Conservation (phyloP, 2,113 vertebrate species). For the Vulpes ferrilata region DNA sequence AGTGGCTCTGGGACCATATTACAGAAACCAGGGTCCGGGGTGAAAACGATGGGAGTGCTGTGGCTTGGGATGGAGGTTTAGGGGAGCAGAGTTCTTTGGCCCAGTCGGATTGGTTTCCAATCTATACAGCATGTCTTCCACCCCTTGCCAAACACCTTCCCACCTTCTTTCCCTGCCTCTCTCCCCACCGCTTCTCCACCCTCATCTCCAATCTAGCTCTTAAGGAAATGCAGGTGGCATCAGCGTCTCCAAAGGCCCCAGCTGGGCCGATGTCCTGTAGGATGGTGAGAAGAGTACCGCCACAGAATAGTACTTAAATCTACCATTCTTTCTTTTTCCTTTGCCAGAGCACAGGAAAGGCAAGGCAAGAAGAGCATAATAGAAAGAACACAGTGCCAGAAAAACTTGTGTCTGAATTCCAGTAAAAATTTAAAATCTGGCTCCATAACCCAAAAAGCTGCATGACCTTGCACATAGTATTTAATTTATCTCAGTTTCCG, state of each 20-base stretch:
- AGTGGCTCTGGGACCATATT: not conserved
- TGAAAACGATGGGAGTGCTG: not conserved
- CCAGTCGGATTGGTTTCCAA: not conserved
- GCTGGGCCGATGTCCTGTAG: not conserved
- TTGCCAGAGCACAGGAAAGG: constrained; percentile 10
- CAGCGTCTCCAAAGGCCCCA: not conserved
- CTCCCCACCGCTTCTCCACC: not conserved
- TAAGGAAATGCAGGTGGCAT: not conserved
- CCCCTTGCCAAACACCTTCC: not conserved
- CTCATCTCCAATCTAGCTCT: not conserved
- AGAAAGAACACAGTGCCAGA: constrained; percentile 31
- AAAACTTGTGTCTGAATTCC: constrained; percentile 32
- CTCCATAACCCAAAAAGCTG: constrained; percentile 38
- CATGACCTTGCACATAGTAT: not conserved
- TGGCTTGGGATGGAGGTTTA: not conserved
- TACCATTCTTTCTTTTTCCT: not conserved
- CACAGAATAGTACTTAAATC: constrained; percentile 33
- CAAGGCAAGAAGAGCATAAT: constrained; percentile 22
- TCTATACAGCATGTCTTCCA: not conserved
- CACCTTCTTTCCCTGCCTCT: not conserved
- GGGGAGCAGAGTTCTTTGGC: not conserved
- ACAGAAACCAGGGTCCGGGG: not conserved
- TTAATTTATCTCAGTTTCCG: constrained; percentile 37
- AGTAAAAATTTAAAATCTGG: constrained; percentile 51
- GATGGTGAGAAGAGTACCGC: not conserved